phyloP scores from a whole-genome alignment of 2,113 vertebrate species.

The Meleagris gallopavo region DNA sequence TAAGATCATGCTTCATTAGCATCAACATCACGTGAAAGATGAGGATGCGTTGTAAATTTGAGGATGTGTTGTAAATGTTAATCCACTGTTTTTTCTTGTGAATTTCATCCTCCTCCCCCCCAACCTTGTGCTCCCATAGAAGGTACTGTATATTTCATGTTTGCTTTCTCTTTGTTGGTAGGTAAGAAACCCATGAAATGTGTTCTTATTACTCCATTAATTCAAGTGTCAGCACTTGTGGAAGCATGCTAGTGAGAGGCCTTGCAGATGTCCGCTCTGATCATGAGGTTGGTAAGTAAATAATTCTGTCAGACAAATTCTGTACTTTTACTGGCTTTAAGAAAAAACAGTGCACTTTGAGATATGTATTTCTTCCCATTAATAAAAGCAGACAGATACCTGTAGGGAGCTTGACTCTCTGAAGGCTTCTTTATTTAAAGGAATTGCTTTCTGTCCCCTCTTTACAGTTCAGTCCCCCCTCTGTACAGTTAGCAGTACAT shows the following conservation, averaged over 20 bases:
- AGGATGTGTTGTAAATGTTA: neutral
- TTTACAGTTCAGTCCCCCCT: neutral
- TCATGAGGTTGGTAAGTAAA: slow-evolving; percentile 73
- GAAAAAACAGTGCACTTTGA: neutral
- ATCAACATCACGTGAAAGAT: neutral
- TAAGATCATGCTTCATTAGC: neutral
- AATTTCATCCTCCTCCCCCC: neutral
- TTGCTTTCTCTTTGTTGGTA: neutral
- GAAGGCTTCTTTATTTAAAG: neutral
- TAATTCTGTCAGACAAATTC: neutral
- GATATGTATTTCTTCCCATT: neutral
- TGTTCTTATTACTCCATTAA: slow-evolving; percentile 78
- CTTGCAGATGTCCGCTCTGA: slow-evolving; percentile 72
- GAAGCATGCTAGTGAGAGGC: slow-evolving; percentile 71
- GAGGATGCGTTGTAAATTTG: neutral
- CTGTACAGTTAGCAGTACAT: too few species aligned
- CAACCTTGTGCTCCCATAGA: neutral
- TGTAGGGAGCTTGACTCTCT: neutral
- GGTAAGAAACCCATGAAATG: slow-evolving; percentile 77
- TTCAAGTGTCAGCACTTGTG: slow-evolving; percentile 66
- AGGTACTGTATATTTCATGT: neutral
- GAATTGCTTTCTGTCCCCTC: neutral
- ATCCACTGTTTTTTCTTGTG: neutral
- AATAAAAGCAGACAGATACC: neutral
- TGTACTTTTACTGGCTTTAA: neutral